Evolutionary conservation across 2,797 vertebrate genomes (phyloP).

Genomic region (Cebuella pygmaea): DNA sequence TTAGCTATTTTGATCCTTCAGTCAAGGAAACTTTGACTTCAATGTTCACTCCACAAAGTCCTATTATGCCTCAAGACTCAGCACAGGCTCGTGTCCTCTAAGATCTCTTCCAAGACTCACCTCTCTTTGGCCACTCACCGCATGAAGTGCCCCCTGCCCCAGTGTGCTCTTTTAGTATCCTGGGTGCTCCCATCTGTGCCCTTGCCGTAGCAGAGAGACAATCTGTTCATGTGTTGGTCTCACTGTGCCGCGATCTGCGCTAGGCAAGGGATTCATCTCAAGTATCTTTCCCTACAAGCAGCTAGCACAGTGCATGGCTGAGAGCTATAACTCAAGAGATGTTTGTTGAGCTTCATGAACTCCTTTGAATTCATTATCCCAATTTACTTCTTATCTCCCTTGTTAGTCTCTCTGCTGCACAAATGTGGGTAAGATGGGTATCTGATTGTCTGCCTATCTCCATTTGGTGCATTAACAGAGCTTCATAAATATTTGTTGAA

Average conservation of each 20-base stretch:
- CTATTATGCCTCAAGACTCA: background rate
- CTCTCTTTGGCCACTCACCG: accelerated
- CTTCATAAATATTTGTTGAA: conserved; percentile 54
- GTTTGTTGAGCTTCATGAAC: conserved; percentile 21
- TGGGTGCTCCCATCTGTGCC: background rate
- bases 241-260: background rate
- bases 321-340: background rate
- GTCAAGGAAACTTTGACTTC: background rate
- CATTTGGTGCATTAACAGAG: background rate
- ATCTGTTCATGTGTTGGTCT: background rate
- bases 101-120: background rate
- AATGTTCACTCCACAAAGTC: background rate
- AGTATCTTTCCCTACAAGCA: background rate
- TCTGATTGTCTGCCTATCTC: background rate
- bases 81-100: background rate
- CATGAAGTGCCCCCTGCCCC: background rate
- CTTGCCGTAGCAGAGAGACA: background rate
- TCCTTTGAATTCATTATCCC: conserved; percentile 35
- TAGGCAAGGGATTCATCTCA: background rate
- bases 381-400: background rate
- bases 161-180: background rate
- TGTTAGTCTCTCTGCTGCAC: background rate
- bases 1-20: background rate
- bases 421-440: background rate
- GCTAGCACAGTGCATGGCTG: background rate